Base-by-base conservation (phyloP, 1,140 invertebrate genomes). In the Caenorhabditis tropicalis region DNA sequence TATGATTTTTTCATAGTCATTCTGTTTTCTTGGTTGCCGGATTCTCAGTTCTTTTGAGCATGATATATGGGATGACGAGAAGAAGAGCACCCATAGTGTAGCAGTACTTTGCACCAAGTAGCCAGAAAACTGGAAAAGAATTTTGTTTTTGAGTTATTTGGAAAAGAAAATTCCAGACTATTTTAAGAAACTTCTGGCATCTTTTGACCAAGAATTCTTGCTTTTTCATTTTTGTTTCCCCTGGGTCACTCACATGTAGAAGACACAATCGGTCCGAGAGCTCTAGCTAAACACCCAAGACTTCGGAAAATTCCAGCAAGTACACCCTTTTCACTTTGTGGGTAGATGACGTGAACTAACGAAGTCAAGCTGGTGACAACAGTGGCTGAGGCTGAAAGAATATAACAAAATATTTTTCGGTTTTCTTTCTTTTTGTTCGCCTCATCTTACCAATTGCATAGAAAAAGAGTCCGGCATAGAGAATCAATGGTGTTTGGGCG, bases 361-460 rank as follows among this genome's bases (percentile, higher is more conserved):
- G 96, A 95, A 86, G 95, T 98, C 90, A 98, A 93, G 91, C 96
- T 97, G 29, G 96, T 96, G 10, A 98, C 96, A 56, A 96, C 96
- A 91, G 96, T 95, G 5, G 96, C 95, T 2, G 96, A 97, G 15
- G 96, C 95, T 96, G 87, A 31, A 91, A 91, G 86, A 74, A 86
- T 86, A 33, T 86, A n/a, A n/a, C n/a, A 19, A 43, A 31, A 6
- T 58, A 27, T 74, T 31, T 70, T 31, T n/a, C 70, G 58, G 43
- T 82, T 19, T 53, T 27, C 16, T 81, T 51, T 65, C 56, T 33
- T 65, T 70, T 1, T 79, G 24, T 81, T 53, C n/a, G 2, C 36
- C 65, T n/a, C n/a, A n/a, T 94, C 95, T 94, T 93, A 96, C 95
- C 96, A 90, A 96, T 93, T 53, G 96, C 94, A 92, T 96, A 98